Base-by-base conservation (phyloP, 2,888 invertebrate species). In the Drosophila meridiana region DNA sequence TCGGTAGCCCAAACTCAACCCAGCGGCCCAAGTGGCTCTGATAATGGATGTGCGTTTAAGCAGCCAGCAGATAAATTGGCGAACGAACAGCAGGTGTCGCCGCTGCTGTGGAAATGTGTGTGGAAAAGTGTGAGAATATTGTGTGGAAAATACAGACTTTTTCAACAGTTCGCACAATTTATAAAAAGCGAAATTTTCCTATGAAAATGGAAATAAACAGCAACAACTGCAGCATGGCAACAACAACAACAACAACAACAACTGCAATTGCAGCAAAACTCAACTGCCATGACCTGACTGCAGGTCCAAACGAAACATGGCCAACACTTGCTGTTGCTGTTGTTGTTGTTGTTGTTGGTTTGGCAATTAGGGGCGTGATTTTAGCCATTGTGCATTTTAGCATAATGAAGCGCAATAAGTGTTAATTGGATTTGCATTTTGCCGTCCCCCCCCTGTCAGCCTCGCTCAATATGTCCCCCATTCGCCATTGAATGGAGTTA, bases 341-440 rank as follows among this genome's bases (percentile, higher is more conserved):
- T 53, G 66, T 60, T 20, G 66, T 20, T 57, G 59, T 60, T 67
- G 64, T n/a, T 64, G 78, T 77, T 76, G 74, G 57, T 65, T 64
- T 40, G 71, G 87, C 88, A 87, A 90, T 87, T 88, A 89, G 87
- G 89, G 87, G 90, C 88, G 90, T 89, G 87, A 89, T 87, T 87
- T 89, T 84, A 80, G 76, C 82, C 78, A 83, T 81, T 88, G 90
- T 82, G 74, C 86, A 90, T 83, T 87, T 83, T 82, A 88, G 82
- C 86, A 89, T 86, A 90, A 90, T 87, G 87, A 90, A 87, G 88
- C 78, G 82, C 88, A 87, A 86, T 79, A 88, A 90, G 87, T 86
- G 90, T 87, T 87, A 90, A 87, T 90, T 87, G 89, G 90, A 88
- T 90, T 88, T 88, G 77, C 78, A 80, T 87, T 82, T 72, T 67